Percentiles rank a stretch among this genome's conserved stretches.
Evolutionary conservation across 2,113 vertebrate genomes (phyloP).

Genomic region (Recurvirostra avosetta): DNA sequence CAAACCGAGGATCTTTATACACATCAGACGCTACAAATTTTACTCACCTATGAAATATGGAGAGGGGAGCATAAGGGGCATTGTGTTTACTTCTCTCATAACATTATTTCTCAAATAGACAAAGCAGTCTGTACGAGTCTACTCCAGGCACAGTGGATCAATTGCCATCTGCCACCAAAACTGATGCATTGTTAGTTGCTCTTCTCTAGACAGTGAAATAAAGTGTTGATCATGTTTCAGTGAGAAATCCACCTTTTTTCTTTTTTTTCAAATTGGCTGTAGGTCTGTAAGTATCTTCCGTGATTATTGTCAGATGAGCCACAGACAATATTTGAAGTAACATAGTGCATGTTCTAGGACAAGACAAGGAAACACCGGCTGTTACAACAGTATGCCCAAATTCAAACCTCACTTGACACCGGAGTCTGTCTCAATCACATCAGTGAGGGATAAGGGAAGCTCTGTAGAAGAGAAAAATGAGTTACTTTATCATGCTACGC

Average conservation of each 20-base stretch:
- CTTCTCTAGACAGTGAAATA: neutral
- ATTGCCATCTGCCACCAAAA: neutral
- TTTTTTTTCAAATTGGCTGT: neutral
- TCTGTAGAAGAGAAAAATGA: neutral
- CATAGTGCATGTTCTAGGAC: neutral
- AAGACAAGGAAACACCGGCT: neutral
- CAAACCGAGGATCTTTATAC: neutral
- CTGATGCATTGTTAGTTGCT: neutral
- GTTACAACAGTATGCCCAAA: neutral
- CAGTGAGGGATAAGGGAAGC: neutral
- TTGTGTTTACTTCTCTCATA: neutral
- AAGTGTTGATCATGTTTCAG: neutral
- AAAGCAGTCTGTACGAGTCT: neutral
- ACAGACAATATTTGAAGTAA: neutral
- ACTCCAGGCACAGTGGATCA: neutral
- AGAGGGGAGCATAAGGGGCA: rapidly evolving
- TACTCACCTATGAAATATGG: neutral
- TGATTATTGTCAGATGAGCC: neutral
- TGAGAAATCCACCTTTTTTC: neutral
- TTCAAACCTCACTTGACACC: neutral
- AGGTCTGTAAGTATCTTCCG: neutral
- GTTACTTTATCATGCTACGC: neutral
- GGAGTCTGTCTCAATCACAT: neutral
- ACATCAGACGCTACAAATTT: neutral
- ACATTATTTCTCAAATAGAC: neutral